Conservation (phyloP, 2,888 invertebrate species). For the Lepidocyrtinus sp. region DNA sequence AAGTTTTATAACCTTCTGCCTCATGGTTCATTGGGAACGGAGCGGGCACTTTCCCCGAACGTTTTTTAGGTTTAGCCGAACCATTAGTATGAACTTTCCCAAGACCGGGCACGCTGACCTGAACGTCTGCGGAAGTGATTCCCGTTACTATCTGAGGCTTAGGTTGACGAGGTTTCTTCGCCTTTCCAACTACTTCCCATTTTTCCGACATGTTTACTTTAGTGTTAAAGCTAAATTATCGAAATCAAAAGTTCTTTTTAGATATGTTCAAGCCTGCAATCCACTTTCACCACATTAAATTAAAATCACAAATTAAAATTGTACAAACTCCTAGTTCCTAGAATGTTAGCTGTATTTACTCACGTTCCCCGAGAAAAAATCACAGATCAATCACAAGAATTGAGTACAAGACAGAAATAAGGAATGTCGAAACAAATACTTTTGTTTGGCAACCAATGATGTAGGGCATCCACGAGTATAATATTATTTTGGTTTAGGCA, state of each 20-base stretch:
- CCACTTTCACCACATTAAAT: no score
- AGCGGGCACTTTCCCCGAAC: conserved; percentile 48
- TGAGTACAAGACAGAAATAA: not conserved
- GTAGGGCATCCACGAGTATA: no score
- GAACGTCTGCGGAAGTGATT: conserved; percentile 21
- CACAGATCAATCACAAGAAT: conserved; percentile 13
- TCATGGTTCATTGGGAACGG: conserved; percentile 52
- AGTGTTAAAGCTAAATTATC: no score
- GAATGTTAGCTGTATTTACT: not conserved
- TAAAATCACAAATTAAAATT: no score
- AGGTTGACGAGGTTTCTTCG: conserved; percentile 57
- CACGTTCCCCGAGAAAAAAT: not conserved
- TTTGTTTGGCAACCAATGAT: not conserved
- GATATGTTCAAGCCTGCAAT: no score
- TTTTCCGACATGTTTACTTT: conserved; percentile 66
- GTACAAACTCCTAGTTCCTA: no score
- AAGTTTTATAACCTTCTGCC: conserved; percentile 1
- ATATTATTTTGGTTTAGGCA: no score
- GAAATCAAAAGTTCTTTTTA: no score
- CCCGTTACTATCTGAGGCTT: conserved; percentile 48
- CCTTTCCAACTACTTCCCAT: conserved; percentile 65
- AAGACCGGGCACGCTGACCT: conserved; percentile 30
- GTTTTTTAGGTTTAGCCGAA: conserved; percentile 52
- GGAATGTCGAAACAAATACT: not conserved
- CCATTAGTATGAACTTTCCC: conserved; percentile 43